Evolutionary conservation across 2,113 vertebrate species (phyloP).

Genomic region (Psettodes erumei): DNA sequence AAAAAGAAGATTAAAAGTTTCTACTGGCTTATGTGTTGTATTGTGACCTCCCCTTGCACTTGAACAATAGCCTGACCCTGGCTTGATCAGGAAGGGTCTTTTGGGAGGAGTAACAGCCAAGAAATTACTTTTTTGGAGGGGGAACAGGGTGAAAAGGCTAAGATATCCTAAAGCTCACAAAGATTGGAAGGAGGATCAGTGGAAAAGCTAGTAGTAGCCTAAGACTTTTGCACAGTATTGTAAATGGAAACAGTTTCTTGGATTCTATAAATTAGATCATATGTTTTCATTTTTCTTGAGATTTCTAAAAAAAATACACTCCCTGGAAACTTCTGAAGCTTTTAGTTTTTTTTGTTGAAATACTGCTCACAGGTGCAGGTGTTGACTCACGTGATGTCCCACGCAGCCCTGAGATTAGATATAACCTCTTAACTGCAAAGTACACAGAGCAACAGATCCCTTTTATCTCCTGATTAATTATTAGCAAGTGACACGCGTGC

Average conservation of each 20-base stretch:
- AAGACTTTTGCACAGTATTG: too few relatives aligned
- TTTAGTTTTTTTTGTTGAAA: background rate
- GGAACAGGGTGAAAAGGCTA: too few relatives aligned
- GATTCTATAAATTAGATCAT: background rate
- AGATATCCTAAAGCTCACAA: too few relatives aligned
- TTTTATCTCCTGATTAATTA: slow-evolving; percentile 37
- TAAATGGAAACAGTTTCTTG: background rate
- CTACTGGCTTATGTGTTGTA: too few relatives aligned
- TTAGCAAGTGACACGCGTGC: background rate
- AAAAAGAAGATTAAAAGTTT: too few relatives aligned
- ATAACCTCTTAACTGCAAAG: slow-evolving; percentile 13
- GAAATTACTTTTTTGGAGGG: too few relatives aligned
- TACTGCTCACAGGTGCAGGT: background rate
- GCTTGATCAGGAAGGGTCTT: too few relatives aligned
- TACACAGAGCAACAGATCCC: background rate
- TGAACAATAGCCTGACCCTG: too few relatives aligned
- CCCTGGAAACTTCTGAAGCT: background rate
- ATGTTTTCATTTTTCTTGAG: background rate
- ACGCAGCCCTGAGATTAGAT: slow-evolving; percentile 3
- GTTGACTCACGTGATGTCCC: background rate
- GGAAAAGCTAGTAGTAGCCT: too few relatives aligned
- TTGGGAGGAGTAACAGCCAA: too few relatives aligned
- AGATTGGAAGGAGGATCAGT: too few relatives aligned
- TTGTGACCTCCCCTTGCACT: too few relatives aligned
- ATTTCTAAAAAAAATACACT: background rate